Base-by-base conservation (phyloP, 2,797 vertebrate species). In the Enteromius argenteus region DNA sequence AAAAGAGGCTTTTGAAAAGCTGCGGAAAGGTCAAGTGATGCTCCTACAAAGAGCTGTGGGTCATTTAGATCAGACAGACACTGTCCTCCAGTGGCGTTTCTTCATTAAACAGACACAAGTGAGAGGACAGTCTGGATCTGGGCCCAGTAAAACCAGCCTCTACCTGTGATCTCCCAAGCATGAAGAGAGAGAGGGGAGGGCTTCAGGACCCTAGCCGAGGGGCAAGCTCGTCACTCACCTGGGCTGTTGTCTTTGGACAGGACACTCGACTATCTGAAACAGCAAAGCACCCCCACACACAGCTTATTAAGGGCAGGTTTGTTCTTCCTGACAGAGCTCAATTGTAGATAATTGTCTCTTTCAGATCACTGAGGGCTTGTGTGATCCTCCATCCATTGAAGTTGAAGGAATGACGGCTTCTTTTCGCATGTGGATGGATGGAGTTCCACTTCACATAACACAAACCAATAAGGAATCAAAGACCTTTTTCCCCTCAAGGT, bases 331-430 rank as follows among this genome's bases (percentile, higher is more conserved):
- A 94, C 93, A 92, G 91, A 89, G 92, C 92, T 93, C 92, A 95
- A 94, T 95, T 95, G 94, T 93, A 91, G 94, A 95, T 95, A 95
- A 96, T 95, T 92, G 94, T 92, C 90, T 94, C 94, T 93, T 94
- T 94, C 86, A 95, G 93, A 94, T 94, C 90, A 93, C 6, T 35
- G 81, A 86, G 71, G 82, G 88, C 88, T 89, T 85, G 92, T 96
- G 93, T 96, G 94, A 95, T 96, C 95, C 94, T 88, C 93, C 94
- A 94, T 94, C 93, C 94, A 91, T 90, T 93, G 90, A 93, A 88
- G 86, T 91, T 89, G 79, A 89, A 93, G 86, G 87, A 93, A 94
- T 82, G 86, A 86, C 53, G 72, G 78, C 67, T 86, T 79, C 71
- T 49, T 83, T 86, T 72, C 44, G 11, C 82, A 37, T 83, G 71